Evolutionary conservation across 2,113 vertebrate species (phyloP), one percentile per base, ranked within the genome.

Genomic region (Chaetodon auriga): DNA sequence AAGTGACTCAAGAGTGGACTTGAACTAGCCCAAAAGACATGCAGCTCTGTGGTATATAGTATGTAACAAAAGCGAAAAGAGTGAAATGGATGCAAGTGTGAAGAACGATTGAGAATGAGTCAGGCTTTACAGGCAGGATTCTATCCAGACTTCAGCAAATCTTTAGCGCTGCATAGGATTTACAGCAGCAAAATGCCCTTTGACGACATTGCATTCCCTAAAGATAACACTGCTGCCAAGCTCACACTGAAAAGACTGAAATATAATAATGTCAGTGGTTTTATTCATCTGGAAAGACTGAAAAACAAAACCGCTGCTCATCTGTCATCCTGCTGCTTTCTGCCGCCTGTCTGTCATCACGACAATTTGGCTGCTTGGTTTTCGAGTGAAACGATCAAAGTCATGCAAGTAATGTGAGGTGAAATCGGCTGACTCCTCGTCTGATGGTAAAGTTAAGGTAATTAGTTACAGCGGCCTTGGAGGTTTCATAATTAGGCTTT

Each of bases 381-480:
- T 77, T 55, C 25, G 36, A 87, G 61, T 81, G 57, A 87, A 83
- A 62, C 2, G 0, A 72, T 87, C 58, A 81, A 71, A 66, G 41
- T 25, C 43, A 65, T 65, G 76, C 6, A 4, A 81, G 46, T 83
- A 80, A 83, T 79, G 49, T 2, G 1, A 64, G 77, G 53, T 72
- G 88, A 87, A 80, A 76, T 76, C 12, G 0, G 41, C 63, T 81
- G 48, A 3, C 18, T 35, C 75, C 18, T 69, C 16, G 1, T 81
- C 48, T 80, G 54, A 68, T 51, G 45, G n/a, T 66, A 38, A 76
- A 78, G 74, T 75, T 68, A 36, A 57, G 60, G 35, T 66, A 64
- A 85, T 90, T 85, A 84, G 75, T 65, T 57, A 57, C 77, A 75
- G 80, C 62, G 8, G 46, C 63, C 65, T 69, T n/a, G 6, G 25